phyloP scores from a whole-genome alignment of 2,113 vertebrate species.

The Mustela nigripes region DNA sequence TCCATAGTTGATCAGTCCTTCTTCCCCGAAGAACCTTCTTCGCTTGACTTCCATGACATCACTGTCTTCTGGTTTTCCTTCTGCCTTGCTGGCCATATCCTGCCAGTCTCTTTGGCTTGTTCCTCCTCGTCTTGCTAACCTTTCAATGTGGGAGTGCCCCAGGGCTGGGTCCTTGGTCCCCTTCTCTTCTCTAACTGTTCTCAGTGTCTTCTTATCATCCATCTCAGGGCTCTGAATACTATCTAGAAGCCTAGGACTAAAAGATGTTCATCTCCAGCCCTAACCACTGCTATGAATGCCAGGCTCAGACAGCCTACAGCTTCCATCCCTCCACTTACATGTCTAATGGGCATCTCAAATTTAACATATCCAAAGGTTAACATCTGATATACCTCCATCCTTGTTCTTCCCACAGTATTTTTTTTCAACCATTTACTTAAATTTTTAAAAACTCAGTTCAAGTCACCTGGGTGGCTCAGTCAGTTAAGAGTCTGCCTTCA shows the following conservation, averaged over 20 bases:
- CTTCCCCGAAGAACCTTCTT: not conserved
- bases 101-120: not conserved
- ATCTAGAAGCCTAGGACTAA: not conserved
- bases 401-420: not conserved
- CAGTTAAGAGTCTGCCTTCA: not conserved
- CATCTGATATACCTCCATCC: not conserved
- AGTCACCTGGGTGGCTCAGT: not conserved
- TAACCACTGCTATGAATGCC: not conserved
- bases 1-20: not conserved
- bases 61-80: conserved; percentile 10
- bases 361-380: not conserved
- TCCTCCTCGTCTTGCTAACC: not conserved
- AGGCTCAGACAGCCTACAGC: not conserved
- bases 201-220: not conserved
- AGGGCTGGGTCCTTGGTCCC: not conserved
- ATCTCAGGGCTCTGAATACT: not conserved
- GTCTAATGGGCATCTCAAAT: conserved; percentile 34
- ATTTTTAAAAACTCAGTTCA: not conserved
- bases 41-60: not conserved
- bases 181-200: conserved; percentile 16
- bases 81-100: not conserved
- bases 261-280: not conserved
- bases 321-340: not conserved
- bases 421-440: not conserved
- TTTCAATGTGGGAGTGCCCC: not conserved